Base-by-base conservation (phyloP, 2,888 invertebrate genomes). In the Stenichneumon culpator region DNA sequence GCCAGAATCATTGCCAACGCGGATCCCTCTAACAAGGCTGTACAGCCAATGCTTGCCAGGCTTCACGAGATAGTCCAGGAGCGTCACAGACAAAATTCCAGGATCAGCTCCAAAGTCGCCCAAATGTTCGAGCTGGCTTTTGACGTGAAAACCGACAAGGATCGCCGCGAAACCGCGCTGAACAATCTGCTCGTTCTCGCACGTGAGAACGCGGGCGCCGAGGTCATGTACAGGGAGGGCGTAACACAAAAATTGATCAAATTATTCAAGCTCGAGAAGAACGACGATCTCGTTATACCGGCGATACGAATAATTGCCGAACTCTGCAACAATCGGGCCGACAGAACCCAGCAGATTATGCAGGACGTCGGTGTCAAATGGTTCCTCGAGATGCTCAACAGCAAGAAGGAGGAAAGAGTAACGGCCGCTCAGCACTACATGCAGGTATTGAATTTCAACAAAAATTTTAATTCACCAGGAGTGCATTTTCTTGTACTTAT, bases 161-260 rank as follows among this genome's bases (percentile, higher is more conserved):
- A 96, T 28, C 97, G 97, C 94, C 95, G 98, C 7, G 97, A 97
- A 91, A 97, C 96, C 86, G 99, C 98, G 0, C 96, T 98, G 93
- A 97, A 97, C 89, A 99, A 99, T 94, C 94, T 99, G 54, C 94
- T 99, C 25, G 99, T 99, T 0, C 94, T 99, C 82, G 96, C 98
- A 1, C 96, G 98, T 89, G 99, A 99, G 93, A 96, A 96, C 84
- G 96, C 97, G n/a, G 98, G 97, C 78, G 96, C 97, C 7, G 97
- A 97, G 82, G 92, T 97, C 3, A 96, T 98, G 94, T 94, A 96
- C 75, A 96, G 96, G 88, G 96, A 95, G 89, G 96, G 96, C 67
- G 95, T 97, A 16, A 94, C 97, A 0, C 94, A 95, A 39, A 95
- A 95, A 91, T 96, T 98, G 86, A 95, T 95, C 78, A 96, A 96